Percentiles rank a stretch among this genome's conserved stretches.
Evolutionary conservation across 2,797 vertebrate species (phyloP).

Genomic region (Nannoperca australis): DNA sequence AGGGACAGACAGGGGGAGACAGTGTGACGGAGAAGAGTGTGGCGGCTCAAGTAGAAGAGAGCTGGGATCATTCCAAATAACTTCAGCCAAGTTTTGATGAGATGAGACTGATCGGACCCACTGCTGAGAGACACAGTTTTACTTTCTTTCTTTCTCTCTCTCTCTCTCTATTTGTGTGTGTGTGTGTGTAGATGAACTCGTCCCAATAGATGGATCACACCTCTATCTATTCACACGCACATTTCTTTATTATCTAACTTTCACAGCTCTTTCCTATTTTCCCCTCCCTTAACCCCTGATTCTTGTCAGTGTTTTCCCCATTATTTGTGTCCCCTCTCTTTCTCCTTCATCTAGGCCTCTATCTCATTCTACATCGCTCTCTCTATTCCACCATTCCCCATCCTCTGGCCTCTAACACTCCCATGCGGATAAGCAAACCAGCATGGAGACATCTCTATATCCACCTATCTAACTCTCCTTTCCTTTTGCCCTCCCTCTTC

Average conservation of each 20-base stretch:
- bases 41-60: conserved; percentile 60
- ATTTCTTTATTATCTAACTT: conserved; percentile 75
- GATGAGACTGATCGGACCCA: conserved; percentile 76
- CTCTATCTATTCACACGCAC: conserved; percentile 62
- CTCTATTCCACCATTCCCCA: conserved; percentile 64
- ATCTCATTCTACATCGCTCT: conserved; percentile 76
- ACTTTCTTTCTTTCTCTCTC: conserved; percentile 51
- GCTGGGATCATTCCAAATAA: conserved; percentile 78
- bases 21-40: conserved; percentile 77
- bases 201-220: conserved; percentile 65
- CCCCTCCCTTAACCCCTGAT: conserved; percentile 62
- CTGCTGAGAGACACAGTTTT: conserved; percentile 66
- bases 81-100: conserved; percentile 82
- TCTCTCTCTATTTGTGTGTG: conserved; percentile 28
- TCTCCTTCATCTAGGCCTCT: conserved; percentile 64
- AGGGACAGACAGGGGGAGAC: conserved; percentile 82
- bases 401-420: conserved; percentile 75
- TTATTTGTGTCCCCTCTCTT: conserved; percentile 74
- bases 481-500: conserved; percentile 71
- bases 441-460: conserved; percentile 79
- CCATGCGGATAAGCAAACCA: conserved; percentile 77
- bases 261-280: conserved; percentile 74
- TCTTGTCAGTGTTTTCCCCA: conserved; percentile 71
- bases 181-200: conserved; percentile 63
- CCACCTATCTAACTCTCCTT: conserved; percentile 76